These are phyloP conservation scores for Orchestia grillus DNA, from an alignment of 1,140 invertebrate species.

Conservation along the genomic window DNA sequence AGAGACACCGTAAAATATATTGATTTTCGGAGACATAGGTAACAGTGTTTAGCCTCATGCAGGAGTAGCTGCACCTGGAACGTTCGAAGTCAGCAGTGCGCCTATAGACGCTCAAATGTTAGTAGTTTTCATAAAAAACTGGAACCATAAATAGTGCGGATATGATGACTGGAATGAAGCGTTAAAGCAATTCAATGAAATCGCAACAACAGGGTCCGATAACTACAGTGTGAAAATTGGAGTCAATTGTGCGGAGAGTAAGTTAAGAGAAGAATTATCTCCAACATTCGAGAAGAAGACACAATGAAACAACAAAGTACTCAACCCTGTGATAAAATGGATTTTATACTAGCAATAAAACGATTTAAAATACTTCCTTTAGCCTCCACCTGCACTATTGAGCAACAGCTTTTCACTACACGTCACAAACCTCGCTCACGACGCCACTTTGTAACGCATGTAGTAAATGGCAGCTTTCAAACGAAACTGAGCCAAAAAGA, in stretches of 20 bases:
- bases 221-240: too few relatives aligned
- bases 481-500: neutral
- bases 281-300: neutral
- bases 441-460: neutral
- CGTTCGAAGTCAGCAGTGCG: neutral
- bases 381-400: neutral
- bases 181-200: neutral
- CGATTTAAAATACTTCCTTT: neutral
- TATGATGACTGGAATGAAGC: neutral
- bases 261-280: neutral
- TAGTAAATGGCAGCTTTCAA: neutral
- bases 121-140: neutral
- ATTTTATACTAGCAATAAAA: neutral
- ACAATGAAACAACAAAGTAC: neutral
- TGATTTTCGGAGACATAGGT: too few relatives aligned
- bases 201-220: neutral
- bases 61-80: neutral
- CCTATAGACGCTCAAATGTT: too few relatives aligned
- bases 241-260: neutral
- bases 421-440: neutral
- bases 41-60: neutral
- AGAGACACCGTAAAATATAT: too few relatives aligned
- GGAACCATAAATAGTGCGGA: neutral
- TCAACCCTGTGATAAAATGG: neutral
- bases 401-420: neutral